These are phyloP conservation scores for Cacoxenus indagator DNA, from an alignment of 2,888 invertebrate species.

Conservation along the genomic window DNA sequence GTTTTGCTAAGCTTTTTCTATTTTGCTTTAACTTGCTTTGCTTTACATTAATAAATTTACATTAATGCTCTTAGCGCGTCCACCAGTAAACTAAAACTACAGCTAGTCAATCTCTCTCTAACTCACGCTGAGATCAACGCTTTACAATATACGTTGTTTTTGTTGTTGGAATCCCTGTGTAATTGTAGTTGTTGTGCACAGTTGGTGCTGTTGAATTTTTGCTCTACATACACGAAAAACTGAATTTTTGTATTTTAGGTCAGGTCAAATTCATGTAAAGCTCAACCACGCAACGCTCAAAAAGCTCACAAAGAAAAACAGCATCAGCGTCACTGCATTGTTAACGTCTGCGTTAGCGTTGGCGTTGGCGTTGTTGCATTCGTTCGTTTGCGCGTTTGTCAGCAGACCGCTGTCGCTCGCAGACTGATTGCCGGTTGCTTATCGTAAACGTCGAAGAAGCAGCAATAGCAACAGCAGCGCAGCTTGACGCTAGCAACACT, in stretches of 20 bases:
- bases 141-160: no score
- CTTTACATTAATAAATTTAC: no score
- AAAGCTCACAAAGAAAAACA: background rate
- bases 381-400: constrained; percentile 43
- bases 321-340: constrained; percentile 4
- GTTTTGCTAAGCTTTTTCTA: background rate
- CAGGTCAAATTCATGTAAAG: constrained; percentile 67
- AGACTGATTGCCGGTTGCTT: constrained; percentile 24
- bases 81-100: background rate
- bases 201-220: constrained; percentile 54
- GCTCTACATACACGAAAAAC: constrained; percentile 49
- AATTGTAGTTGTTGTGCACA: constrained; percentile 17
- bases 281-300: no score
- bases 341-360: constrained; percentile 6
- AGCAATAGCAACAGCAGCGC: constrained; percentile 21
- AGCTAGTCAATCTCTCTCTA: no score
- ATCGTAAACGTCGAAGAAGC: constrained; percentile 29
- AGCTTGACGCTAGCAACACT: constrained; percentile 21
- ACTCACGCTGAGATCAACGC: no score
- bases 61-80: no score
- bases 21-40: background rate
- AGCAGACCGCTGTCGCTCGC: constrained; percentile 21
- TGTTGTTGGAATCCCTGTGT: background rate
- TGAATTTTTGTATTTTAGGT: constrained; percentile 68
- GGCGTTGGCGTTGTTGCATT: constrained; percentile 26